Base-by-base conservation (phyloP, 2,113 vertebrate genomes). In the Charadrius vociferus region DNA sequence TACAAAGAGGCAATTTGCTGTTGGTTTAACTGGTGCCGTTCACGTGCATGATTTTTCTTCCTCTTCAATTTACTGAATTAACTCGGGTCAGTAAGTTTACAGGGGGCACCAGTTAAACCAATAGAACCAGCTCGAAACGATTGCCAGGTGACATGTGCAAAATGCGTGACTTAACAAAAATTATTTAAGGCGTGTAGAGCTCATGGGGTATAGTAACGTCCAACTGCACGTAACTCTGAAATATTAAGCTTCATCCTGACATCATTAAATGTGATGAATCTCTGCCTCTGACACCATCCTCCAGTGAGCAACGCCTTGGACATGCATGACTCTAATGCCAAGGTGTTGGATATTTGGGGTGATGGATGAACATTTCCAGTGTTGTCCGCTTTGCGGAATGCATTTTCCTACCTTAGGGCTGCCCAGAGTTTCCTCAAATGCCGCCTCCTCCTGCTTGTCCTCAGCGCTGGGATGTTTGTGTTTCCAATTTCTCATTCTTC, bases 211-310 rank as follows among this genome's bases (percentile, higher is more conserved):
- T 30, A 39, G 84, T 56, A 29, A 75, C 24, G 59, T 96, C 84
- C 66, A 61, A 34, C 81, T 53, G 62, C 84, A 85, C 84, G 37
- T 91, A 95, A 91, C 73, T 74, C 49, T 95, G 95, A 95, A 91
- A 95, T 95, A 94, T 37, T 87, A 75, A 79, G 58, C 84, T 85
- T 75, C 62, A 56, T 90, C 49, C 62, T 77, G 78, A 72, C 70
- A 85, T 91, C 39, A 4, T 94, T 94, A 94, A 93, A 83, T 37
- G 41, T 70, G 92, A 88, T 94, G 32, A 83, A 96, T 95, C 68
- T 92, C 52, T 81, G 72, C 53, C 65, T 80, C 82, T 81, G 82
- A 71, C 90, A 95, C 58, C 49, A n/a, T 79, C 62, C 52, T 89
- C 47, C 61, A 47, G 24, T 67, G 75, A 93, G 80, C 71, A 86